Conservation (phyloP, 2,797 vertebrate genomes). For the Chanos chanos region DNA sequence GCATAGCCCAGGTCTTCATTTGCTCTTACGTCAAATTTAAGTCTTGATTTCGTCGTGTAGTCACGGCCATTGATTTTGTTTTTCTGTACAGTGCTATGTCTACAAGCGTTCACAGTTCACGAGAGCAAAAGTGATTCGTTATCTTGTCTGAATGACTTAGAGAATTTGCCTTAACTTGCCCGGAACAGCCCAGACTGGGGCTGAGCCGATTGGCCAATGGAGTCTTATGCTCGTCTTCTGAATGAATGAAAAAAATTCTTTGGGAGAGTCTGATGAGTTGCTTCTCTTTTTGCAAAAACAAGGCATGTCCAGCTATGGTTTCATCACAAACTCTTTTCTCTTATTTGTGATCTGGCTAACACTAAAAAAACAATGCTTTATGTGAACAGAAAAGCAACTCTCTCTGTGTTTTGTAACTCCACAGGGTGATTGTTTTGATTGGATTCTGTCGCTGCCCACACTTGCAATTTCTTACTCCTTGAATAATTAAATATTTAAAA, state of each 20-base stretch:
- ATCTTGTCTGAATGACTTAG: not conserved
- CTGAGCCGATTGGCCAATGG: constrained; percentile 34
- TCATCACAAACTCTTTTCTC: too few species aligned
- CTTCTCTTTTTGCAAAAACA: constrained; percentile 43
- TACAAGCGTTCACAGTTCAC: too few species aligned
- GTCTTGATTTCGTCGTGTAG: not conserved
- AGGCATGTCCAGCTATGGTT: not conserved
- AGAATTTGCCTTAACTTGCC: not conserved
- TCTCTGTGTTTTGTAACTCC: constrained; percentile 18
- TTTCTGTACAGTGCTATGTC: too few species aligned
- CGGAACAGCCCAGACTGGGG: not conserved
- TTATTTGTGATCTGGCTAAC: too few species aligned
- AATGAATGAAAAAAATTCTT: constrained; percentile 23
- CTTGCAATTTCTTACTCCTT: too few species aligned
- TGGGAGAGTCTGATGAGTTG: constrained; percentile 29
- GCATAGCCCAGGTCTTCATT: not conserved
- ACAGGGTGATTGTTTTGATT: constrained; percentile 7
- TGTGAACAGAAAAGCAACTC: constrained; percentile 38
- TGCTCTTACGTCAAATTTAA: not conserved
- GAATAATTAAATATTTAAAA: too few species aligned
- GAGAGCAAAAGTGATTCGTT: too few species aligned
- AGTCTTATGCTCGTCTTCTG: constrained; percentile 58
- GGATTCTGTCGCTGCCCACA: not conserved
- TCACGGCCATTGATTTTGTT: too few species aligned
- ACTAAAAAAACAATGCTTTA: not conserved